phyloP scores from a whole-genome alignment of 2,888 invertebrate genomes.

The Cenopis cana region DNA sequence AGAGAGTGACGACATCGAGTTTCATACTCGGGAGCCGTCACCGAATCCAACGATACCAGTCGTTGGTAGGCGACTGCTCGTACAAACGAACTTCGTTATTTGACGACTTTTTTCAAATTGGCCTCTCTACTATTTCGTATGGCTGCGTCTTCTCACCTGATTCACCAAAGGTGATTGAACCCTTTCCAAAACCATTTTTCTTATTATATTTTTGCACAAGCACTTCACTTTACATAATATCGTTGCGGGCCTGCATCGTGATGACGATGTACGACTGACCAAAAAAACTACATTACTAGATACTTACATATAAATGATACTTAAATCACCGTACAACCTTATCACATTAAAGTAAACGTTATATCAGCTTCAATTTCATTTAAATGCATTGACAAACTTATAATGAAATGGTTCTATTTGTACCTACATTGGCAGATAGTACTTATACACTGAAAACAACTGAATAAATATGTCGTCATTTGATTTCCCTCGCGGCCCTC shows the following conservation, averaged over 20 bases:
- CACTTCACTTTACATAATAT: conserved; percentile 27
- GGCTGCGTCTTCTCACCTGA: conserved; percentile 47
- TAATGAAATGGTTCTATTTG: conserved; percentile 14
- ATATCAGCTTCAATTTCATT: neutral
- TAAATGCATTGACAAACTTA: neutral
- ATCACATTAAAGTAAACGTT: neutral
- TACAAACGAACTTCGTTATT: no score
- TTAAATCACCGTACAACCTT: conserved; percentile 4
- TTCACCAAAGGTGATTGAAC: conserved; percentile 45
- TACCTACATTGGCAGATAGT: neutral
- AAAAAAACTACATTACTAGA: neutral
- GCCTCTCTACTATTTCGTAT: no score
- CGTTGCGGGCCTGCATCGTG: conserved; percentile 11
- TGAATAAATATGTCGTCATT: conserved; percentile 33
- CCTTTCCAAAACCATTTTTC: conserved; percentile 26
- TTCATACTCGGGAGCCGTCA: no score
- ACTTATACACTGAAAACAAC: neutral
- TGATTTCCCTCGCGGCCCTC: conserved; percentile 16
- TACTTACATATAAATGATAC: neutral
- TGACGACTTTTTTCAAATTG: no score
- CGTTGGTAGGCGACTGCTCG: no score
- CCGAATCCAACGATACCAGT: no score
- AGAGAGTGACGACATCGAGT: no score
- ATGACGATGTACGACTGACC: conserved; percentile 10
- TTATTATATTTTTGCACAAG: conserved; percentile 15